Base-by-base conservation (phyloP, 30 jellyfish, hydroid and myxozoan species). In the Aurelia coerulea region DNA sequence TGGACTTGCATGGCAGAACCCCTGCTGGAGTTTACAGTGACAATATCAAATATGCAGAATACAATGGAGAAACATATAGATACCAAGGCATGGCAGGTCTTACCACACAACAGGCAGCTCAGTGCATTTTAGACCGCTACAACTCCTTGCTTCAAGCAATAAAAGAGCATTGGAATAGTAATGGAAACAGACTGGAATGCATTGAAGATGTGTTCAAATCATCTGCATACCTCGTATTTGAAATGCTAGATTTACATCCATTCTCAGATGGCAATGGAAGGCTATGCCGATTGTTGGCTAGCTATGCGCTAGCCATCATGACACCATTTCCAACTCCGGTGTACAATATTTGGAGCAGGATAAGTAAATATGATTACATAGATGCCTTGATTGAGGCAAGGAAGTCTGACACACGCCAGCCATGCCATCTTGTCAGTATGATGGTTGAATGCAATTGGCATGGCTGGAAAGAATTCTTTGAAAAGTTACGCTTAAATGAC, bases 181-280 rank as follows among this genome's bases (percentile, higher is more conserved):
- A 39, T 39, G 51, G 51, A n/a, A 16, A 19, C 2, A 53, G 62
- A 12, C n/a, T 16, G 2, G 62, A 83, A 10, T 6, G 64, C 16
- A 2, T 69, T 41, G 54, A 19, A 46, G 78, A 58, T 3, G 16
- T 58, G 29, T 83, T 83, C 74, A 69, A 83, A 33, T 35, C 41
- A 10, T 85, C 86, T 13, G 79, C 85, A 68, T 68, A 71, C 17
- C 53, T 83, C 32, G 12, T 83, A 19, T 83, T 68, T 83, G 62
- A 52, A 41, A 32, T 83, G 80, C 62, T 83, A 15, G 79, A 69
- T 58, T 74, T 83, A 42, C 92, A 83, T 58, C 92, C 92, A 29
- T 83, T 83, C 53, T 23, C 85, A 4, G 92, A 83, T 68, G 86
- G 86, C 11, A 83, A 83, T 41, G 86, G 92, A 1, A 46, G 91